A percentile compares a stretch with the other conserved stretches of the same genome.
phyloP scores from a whole-genome alignment of 1,140 invertebrate species.

The Ditylenchus dipsaci region DNA sequence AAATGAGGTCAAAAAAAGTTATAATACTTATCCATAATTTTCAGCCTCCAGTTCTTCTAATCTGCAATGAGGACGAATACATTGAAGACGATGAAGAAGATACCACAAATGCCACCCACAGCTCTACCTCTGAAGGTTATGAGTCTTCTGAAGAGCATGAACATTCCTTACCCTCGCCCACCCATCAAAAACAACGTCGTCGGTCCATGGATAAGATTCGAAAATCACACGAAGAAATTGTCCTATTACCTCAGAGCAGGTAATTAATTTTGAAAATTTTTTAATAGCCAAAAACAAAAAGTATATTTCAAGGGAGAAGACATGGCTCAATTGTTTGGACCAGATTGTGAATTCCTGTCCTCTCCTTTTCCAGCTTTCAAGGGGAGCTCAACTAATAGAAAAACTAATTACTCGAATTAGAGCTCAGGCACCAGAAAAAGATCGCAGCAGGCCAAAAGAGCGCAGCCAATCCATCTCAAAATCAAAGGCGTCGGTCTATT shows the following conservation, averaged over 20 bases:
- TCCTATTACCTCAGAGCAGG: conserved; percentile 11
- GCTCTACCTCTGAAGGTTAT: conserved; percentile 17
- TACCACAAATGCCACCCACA: background rate
- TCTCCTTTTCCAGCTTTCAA: background rate
- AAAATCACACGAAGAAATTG: conserved; percentile 7
- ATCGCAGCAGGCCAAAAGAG: too few relatives aligned
- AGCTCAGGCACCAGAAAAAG: background rate
- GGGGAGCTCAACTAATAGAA: background rate
- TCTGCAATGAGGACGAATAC: conserved; percentile 23
- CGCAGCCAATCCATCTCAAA: background rate
- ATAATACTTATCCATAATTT: too few relatives aligned
- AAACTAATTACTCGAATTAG: background rate
- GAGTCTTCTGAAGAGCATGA: background rate
- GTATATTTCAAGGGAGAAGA: conserved; percentile 10
- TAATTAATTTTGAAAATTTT: background rate
- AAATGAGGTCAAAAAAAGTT: too few relatives aligned
- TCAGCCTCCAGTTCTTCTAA: conserved; percentile 20
- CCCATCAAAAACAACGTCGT: background rate
- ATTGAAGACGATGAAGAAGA: conserved; percentile 14
- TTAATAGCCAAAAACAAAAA: background rate
- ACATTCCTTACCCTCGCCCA: background rate
- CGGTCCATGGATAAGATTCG: conserved; percentile 13
- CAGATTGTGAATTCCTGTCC: conserved; percentile 21
- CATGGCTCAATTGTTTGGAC: conserved; percentile 12
- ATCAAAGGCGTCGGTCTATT: background rate